Evolutionary conservation across 2,888 invertebrate species (phyloP), one percentile per base, ranked within the genome.

Genomic region (Microdon myrmicae): DNA sequence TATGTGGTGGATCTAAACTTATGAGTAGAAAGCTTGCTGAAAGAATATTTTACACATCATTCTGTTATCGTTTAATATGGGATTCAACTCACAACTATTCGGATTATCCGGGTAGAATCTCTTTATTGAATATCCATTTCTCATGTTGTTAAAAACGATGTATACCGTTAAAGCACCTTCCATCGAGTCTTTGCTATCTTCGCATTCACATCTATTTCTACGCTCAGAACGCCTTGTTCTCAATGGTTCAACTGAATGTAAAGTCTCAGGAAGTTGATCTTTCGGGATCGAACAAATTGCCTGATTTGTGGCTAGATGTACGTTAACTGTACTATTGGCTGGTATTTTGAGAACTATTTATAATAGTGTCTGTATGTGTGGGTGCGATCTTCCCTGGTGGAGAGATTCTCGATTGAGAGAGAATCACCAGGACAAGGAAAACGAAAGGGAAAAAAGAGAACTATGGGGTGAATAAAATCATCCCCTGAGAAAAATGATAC

Each of bases 341-440:
- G n/a, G n/a, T n/a, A n/a, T n/a, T 74, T 72, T 70, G 69, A 31
- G 56, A 68, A 51, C 47, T 67, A 68, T 59, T 69, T 69, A 69
- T 53, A 70, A 73, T 71, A 72, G 68, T 72, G 74, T 76, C 77
- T 77, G 77, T 77, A 78, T 77, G 78, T 73, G 71, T 73, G 73
- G n/a, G n/a, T n/a, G n/a, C n/a, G n/a, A n/a, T n/a, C n/a, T n/a
- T n/a, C n/a, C n/a, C n/a, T n/a, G n/a, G n/a, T n/a, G n/a, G n/a
- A n/a, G n/a, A n/a, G n/a, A n/a, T n/a, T n/a, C n/a, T n/a, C n/a
- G n/a, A n/a, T n/a, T n/a, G n/a, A n/a, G n/a, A n/a, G n/a, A n/a
- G n/a, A n/a, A n/a, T n/a, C n/a, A n/a, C n/a, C n/a, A n/a, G n/a
- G n/a, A n/a, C n/a, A n/a, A n/a, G n/a, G n/a, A n/a, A n/a, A n/a